Conservation (phyloP, 2,797 vertebrate genomes). For the Periparus ater region DNA sequence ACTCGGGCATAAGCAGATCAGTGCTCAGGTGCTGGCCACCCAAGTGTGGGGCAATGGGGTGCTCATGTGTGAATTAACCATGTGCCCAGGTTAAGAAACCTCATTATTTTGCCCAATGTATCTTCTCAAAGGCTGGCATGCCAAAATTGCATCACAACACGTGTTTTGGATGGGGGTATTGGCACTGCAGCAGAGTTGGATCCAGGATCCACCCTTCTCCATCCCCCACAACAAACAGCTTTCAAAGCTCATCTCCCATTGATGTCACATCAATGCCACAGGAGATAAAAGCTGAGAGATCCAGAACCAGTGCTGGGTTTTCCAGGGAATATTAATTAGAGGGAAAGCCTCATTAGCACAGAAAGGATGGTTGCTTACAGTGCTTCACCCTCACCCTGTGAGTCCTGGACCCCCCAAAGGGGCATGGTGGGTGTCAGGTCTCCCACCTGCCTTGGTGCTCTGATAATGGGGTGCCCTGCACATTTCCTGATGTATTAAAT, state of each 20-base stretch:
- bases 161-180: not conserved
- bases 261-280: conserved; percentile 48
- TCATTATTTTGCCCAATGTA: not conserved
- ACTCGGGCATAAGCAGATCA: not conserved
- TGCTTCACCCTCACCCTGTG: not conserved
- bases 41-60: not conserved
- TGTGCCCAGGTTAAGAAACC: not conserved
- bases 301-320: not conserved
- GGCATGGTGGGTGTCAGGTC: not conserved
- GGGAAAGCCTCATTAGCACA: conserved; percentile 21
- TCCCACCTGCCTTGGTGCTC: not conserved
- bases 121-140: not conserved
- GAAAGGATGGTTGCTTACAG: not conserved
- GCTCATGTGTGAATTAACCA: not conserved
- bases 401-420: not conserved
- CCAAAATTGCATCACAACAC: rapidly evolving
- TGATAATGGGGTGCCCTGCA: not conserved
- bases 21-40: not conserved
- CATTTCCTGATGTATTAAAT: not conserved
- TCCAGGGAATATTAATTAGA: conserved; percentile 38
- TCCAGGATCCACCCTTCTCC: not conserved
- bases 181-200: not conserved
- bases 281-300: conserved; percentile 39
- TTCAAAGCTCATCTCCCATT: conserved; percentile 17
- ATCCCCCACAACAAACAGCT: not conserved